These are phyloP conservation scores for Drosophila subquinaria DNA, from an alignment of 2,888 invertebrate genomes.

Conservation along the genomic window DNA sequence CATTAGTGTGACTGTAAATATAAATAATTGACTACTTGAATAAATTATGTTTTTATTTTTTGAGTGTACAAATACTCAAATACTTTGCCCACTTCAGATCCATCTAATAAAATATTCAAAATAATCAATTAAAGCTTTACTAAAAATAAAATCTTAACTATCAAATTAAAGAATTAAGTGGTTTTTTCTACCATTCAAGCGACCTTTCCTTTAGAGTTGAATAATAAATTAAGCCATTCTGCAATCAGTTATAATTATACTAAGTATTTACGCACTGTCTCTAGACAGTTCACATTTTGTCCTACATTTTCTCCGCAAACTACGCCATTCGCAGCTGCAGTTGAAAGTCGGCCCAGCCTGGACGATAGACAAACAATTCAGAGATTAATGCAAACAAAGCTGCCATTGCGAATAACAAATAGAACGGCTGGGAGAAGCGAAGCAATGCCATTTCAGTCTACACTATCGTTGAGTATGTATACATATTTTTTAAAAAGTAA, in stretches of 20 bases:
- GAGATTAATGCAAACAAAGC: slow-evolving; percentile 60
- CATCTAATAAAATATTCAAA: neutral
- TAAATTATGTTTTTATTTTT: too few species aligned
- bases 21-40: too few species aligned
- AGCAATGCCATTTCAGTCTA: slow-evolving; percentile 49
- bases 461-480: slow-evolving; percentile 45
- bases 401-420: slow-evolving; percentile 44
- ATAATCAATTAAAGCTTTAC: neutral
- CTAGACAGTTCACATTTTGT: slow-evolving; percentile 25
- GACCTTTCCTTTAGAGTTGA: neutral
- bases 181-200: neutral
- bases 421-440: slow-evolving; percentile 21
- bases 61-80: too few species aligned
- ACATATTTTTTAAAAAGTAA: slow-evolving; percentile 32
- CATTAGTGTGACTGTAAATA: too few species aligned
- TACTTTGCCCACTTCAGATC: neutral
- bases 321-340: slow-evolving; percentile 49
- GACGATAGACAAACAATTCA: slow-evolving; percentile 26
- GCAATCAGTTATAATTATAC: neutral
- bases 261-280: neutral
- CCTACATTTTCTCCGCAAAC: slow-evolving; percentile 45
- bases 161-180: too few species aligned
- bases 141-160: neutral
- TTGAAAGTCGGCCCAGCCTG: slow-evolving; percentile 19
- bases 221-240: neutral